Conservation (phyloP, 2,797 vertebrate genomes). For the Otolemur crassicaudatus region DNA sequence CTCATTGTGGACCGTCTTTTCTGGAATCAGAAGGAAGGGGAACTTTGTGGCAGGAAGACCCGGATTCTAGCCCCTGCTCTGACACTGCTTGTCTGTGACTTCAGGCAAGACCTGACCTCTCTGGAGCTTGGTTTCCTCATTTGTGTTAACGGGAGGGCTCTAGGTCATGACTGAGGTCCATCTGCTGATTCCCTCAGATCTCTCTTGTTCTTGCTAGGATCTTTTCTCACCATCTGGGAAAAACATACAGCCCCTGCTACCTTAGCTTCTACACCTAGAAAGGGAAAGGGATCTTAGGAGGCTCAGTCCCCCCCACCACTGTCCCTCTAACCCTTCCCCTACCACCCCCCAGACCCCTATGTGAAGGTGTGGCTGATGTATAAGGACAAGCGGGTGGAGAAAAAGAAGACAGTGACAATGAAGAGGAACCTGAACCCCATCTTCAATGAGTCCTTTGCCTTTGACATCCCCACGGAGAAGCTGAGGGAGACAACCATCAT, state of each 20-base stretch:
- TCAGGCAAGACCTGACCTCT: not conserved
- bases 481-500: conserved; percentile 98
- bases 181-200: not conserved
- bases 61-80: not conserved
- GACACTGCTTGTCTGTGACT: accelerated
- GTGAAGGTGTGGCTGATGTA: conserved; percentile 99
- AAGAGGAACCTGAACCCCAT: conserved; percentile 98
- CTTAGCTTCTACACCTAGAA: not conserved
- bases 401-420: conserved; percentile 99
- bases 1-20: not conserved
- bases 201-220: not conserved
- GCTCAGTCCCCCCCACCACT: too few relatives aligned
- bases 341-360: conserved; percentile 92
- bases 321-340: conserved; percentile 6
- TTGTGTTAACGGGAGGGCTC: not conserved
- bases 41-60: not conserved
- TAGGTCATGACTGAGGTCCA: accelerated
- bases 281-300: not conserved
- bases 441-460: conserved; percentile 99
- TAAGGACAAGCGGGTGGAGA: conserved; percentile 99
- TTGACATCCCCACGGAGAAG: conserved; percentile 97
- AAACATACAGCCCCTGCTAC: not conserved
- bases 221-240: not conserved
- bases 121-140: accelerated
- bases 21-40: not conserved